phyloP scores from a whole-genome alignment of 2,113 vertebrate species.

The Macrotis lagotis region DNA sequence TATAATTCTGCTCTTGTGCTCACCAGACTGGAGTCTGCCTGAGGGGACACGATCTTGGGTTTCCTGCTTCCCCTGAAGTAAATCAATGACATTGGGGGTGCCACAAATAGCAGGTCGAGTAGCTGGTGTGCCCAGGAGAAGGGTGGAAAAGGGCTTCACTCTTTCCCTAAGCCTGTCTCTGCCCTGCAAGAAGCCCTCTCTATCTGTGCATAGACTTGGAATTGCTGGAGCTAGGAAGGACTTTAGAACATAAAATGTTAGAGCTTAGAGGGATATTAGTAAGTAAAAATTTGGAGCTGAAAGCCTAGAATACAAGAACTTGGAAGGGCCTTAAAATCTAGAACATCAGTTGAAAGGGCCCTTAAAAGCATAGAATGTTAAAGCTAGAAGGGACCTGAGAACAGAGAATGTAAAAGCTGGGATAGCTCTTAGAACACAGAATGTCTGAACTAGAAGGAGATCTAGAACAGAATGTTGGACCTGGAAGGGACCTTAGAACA shows the following conservation, averaged over 20 bases:
- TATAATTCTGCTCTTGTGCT: conserved; percentile 42
- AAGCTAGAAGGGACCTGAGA: neutral
- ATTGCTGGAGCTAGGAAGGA: too few species aligned
- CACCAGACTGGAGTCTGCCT: neutral
- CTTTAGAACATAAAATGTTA: neutral
- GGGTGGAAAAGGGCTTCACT: neutral
- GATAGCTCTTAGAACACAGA: too few species aligned
- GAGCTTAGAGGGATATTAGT: neutral
- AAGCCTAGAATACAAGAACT: neutral
- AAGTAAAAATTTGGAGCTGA: too few species aligned
- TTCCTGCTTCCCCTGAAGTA: neutral
- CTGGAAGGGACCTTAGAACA: neutral
- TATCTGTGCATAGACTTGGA: too few species aligned
- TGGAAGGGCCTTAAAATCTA: neutral
- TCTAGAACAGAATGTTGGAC: too few species aligned
- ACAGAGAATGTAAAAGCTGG: neutral
- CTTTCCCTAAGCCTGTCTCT: neutral
- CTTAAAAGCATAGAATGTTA: neutral
- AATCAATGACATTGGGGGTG: neutral
- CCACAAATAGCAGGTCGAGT: neutral
- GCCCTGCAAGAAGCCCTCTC: neutral
- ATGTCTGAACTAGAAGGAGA: too few species aligned
- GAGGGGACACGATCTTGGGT: neutral
- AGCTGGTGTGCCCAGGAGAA: neutral
- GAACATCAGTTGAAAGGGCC: neutral